Evolutionary conservation across 2,113 vertebrate genomes (phyloP), one percentile per base, ranked within the genome.

Genomic region (Ictidomys tridecemlineatus): DNA sequence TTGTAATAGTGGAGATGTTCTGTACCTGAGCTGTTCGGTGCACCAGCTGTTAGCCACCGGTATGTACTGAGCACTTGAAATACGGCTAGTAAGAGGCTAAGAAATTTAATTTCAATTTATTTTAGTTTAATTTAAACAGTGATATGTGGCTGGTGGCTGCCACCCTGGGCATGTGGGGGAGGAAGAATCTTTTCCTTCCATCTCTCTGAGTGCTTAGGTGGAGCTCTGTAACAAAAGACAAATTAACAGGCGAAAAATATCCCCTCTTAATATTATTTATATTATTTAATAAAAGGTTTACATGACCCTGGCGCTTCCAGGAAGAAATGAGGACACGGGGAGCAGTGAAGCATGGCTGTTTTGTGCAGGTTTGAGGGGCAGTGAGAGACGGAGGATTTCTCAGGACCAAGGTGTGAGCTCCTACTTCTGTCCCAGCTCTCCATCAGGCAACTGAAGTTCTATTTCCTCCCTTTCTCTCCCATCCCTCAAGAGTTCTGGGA

Each of bases 121-220:
- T 61, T 88, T 48, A 58, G 42, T n/a, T 32, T 56, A 96, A 51
- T 82, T 30, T 61, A 85, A 89, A 95, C 42, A 80, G n/a, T 34
- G 34, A 2, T 37, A 20, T 63, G 5, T 61, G 14, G 37, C 30
- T 82, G 67, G 69, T 26, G 18, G 11, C 34, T 61, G 56, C 5
- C 14, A 53, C 9, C 3, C 32, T 42, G 45, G 76, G 37, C 37
- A 28, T 42, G 10, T 12, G 32, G 67, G 13, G 30, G 83, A 69
- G 48, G 56, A 72, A 72, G 80, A 32, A 3, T 42, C 16, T 51
- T 45, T n/a, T 89, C 24, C 12, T 51, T 39, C 24, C 3, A 26
- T 39, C 18, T 42, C 37, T 77, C n/a, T 34, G 32, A 39, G 24
- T n/a, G 74, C 32, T 53, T 58, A 45, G 17, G 32, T 67, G 12